Percentiles rank a stretch among this genome's conserved stretches.
phyloP scores from a whole-genome alignment of 2,113 vertebrate species.

The Nothocercus nigrocapillus region DNA sequence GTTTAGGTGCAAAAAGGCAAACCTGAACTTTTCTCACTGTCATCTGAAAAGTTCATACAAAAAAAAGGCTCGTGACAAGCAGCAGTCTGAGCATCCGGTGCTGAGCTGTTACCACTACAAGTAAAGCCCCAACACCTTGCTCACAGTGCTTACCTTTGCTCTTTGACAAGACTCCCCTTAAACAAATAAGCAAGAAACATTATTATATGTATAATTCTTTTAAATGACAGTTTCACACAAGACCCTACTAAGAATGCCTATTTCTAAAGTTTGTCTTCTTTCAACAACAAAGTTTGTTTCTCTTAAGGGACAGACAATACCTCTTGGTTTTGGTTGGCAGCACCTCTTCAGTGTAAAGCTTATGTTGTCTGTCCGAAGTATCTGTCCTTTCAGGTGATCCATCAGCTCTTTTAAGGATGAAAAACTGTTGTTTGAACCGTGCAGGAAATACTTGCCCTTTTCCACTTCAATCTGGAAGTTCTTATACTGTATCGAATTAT shows the following conservation, averaged over 20 bases:
- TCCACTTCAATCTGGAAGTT: slow-evolving; percentile 95
- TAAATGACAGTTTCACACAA: not conserved
- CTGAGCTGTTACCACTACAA: not conserved
- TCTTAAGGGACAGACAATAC: slow-evolving; percentile 53
- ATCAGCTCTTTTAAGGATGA: slow-evolving; percentile 87
- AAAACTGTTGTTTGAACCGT: slow-evolving; percentile 84
- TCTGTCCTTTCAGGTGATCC: slow-evolving; percentile 91
- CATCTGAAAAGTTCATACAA: not conserved
- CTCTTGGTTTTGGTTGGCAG: slow-evolving; percentile 95
- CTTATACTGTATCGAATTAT: slow-evolving; percentile 86
- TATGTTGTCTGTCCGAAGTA: slow-evolving; percentile 91
- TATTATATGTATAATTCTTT: not conserved
- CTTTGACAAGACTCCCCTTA: not conserved
- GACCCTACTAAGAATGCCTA: accelerated
- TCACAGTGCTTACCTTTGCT: not conserved
- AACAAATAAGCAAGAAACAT: not conserved
- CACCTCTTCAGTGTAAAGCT: slow-evolving; percentile 91
- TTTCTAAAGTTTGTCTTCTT: not conserved
- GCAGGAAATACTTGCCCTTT: slow-evolving; percentile 81
- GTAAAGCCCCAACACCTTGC: not conserved
- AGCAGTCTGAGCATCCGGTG: not conserved
- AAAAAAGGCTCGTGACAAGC: not conserved
- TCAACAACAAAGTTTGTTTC: not conserved
- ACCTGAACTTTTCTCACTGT: not conserved
- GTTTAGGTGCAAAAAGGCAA: not conserved